A percentile compares a stretch with the other conserved stretches of the same genome.
Evolutionary conservation across 2,797 vertebrate genomes (phyloP).

Genomic region (Sibirionetta formosa): DNA sequence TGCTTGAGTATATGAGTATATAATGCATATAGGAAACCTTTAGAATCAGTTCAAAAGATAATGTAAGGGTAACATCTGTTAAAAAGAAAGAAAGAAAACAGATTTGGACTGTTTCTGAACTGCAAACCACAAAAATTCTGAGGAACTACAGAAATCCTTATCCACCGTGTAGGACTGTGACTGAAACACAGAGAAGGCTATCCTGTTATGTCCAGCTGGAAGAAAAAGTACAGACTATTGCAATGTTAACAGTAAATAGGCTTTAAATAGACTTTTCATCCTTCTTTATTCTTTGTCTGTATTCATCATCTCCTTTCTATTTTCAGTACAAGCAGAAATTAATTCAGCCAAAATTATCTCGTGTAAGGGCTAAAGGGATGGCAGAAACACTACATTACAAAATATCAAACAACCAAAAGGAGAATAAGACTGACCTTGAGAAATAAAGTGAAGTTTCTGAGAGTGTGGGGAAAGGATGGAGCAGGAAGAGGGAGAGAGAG

Average conservation of each 20-base stretch:
- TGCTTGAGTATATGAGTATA: too few relatives aligned
- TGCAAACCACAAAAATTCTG: neutral
- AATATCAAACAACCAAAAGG: neutral
- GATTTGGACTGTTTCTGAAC: neutral
- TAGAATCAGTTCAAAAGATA: neutral
- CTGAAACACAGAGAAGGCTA: neutral
- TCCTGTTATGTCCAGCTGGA: neutral
- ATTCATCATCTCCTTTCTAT: neutral
- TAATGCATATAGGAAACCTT: neutral
- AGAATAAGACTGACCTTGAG: neutral
- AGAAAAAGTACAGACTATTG: neutral
- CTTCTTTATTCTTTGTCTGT: neutral
- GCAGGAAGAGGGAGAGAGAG: neutral
- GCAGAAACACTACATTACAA: neutral
- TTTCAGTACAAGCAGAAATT: neutral
- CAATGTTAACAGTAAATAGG: neutral
- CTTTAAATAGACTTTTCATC: neutral
- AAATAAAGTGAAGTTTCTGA: rapidly evolving
- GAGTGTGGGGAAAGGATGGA: too few relatives aligned
- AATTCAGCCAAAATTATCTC: neutral
- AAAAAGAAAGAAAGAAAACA: neutral
- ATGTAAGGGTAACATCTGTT: rapidly evolving
- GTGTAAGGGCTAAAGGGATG: neutral
- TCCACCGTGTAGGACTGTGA: neutral
- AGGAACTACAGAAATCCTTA: neutral